A percentile compares a stretch with the other conserved stretches of the same genome.
phyloP scores from a whole-genome alignment of 2,113 vertebrate genomes.

The Coptodon rendalli region DNA sequence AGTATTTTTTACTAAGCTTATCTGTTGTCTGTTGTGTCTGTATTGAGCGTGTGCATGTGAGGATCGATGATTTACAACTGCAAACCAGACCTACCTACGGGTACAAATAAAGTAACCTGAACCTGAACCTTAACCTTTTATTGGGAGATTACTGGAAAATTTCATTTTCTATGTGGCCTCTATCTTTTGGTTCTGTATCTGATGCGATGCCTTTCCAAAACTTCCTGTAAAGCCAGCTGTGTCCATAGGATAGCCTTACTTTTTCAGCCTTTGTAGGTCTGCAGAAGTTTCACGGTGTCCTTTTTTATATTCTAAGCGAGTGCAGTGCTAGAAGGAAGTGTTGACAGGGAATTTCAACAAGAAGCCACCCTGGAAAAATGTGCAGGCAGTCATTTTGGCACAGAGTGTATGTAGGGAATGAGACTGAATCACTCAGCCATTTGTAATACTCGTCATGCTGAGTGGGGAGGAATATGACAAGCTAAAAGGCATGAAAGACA shows the following conservation, averaged over 20 bases:
- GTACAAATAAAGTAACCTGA: not conserved
- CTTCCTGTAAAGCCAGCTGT: not conserved
- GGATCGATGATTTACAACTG: not conserved
- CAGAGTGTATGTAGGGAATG: not conserved
- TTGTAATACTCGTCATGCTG: not conserved
- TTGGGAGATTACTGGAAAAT: not conserved
- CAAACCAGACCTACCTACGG: not conserved
- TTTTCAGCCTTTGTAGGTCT: not conserved
- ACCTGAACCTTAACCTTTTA: fast-evolving
- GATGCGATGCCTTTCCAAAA: not conserved
- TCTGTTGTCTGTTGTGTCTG: not conserved
- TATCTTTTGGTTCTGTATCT: not conserved
- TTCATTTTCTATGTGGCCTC: not conserved
- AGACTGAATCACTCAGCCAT: not conserved
- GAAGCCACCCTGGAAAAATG: slow-evolving; percentile 7
- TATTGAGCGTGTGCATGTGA: not conserved
- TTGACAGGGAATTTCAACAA: slow-evolving; percentile 16
- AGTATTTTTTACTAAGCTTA: not conserved
- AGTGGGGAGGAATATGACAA: not conserved
- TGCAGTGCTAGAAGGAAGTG: not conserved
- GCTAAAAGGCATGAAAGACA: not conserved
- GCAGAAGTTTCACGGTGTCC: not conserved
- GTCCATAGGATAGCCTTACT: not conserved
- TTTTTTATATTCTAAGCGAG: not conserved
- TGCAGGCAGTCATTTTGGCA: not conserved